Percentiles rank a stretch among this genome's conserved stretches.
These are phyloP conservation scores for Sinocyclocheilus anophthalmus DNA, from an alignment of 2,113 vertebrate species.

Conservation along the genomic window DNA sequence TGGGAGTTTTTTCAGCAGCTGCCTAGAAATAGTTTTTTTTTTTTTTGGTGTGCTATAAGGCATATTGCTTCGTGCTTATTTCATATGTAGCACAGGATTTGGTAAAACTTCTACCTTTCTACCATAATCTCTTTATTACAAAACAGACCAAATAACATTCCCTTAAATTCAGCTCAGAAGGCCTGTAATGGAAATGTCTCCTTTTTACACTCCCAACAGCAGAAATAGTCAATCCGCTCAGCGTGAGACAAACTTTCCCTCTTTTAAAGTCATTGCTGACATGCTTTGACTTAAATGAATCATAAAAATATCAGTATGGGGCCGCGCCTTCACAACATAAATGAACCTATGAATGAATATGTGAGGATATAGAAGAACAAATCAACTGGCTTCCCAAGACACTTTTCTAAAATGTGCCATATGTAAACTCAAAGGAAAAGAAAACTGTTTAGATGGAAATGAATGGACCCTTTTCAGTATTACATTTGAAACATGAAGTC, in stretches of 20 bases:
- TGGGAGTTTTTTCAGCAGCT: constrained; percentile 35
- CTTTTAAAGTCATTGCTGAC: neutral
- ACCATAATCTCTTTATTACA: neutral
- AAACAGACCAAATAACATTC: neutral
- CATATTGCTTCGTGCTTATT: constrained; percentile 54
- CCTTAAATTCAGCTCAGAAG: constrained; percentile 16
- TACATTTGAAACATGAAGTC: neutral
- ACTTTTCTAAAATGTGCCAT: neutral
- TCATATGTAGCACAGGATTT: constrained; percentile 20
- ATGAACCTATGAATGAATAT: neutral
- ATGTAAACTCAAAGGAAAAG: neutral
- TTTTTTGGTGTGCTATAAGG: constrained; percentile 68
- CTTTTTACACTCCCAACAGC: constrained; percentile 25
- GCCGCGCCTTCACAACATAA: neutral
- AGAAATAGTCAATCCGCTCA: neutral
- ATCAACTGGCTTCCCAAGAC: neutral
- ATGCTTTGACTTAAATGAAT: neutral
- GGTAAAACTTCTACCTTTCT: neutral
- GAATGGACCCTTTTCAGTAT: neutral
- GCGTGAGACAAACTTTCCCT: constrained; percentile 17
- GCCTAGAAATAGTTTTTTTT: constrained; percentile 50
- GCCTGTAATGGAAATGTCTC: constrained; percentile 32
- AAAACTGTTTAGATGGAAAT: neutral
- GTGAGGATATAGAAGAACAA: neutral
- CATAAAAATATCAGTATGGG: constrained; percentile 17